Conservation (phyloP, 1,140 invertebrate species). For the Plutomurus gul region DNA sequence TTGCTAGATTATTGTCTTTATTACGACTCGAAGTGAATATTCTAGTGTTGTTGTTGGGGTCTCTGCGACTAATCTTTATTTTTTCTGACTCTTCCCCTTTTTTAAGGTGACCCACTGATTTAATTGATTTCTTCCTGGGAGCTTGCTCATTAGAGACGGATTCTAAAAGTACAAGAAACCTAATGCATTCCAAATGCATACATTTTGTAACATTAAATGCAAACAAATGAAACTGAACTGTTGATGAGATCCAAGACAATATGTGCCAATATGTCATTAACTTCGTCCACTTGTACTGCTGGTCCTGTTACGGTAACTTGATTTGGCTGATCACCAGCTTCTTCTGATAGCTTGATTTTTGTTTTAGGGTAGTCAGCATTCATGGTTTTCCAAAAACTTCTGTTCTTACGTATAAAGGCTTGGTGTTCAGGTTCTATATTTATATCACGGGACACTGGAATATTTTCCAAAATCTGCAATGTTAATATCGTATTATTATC, state of each 20-base stretch:
- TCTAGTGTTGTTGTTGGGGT: background rate
- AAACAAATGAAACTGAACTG: too few species aligned
- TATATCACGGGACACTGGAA: background rate
- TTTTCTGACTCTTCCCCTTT: background rate
- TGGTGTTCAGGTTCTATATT: background rate
- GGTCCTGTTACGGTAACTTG: background rate
- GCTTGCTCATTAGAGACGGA: background rate
- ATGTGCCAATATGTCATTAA: background rate
- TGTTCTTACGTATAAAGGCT: background rate
- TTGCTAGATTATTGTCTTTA: too few species aligned
- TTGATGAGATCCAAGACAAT: background rate
- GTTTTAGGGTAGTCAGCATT: background rate
- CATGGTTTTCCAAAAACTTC: background rate
- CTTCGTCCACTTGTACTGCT: background rate
- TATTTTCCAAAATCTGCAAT: constrained; percentile 1
- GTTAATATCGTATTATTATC: too few species aligned
- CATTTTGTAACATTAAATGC: too few species aligned
- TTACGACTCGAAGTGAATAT: background rate
- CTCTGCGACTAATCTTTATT: background rate
- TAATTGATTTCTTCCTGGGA: background rate
- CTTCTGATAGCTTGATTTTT: background rate
- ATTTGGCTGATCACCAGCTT: background rate
- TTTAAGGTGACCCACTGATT: too few species aligned
- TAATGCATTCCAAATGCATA: background rate
- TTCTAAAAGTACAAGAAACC: background rate